Conservation (phyloP, 2,888 invertebrate genomes). For the Eulithis testata region DNA sequence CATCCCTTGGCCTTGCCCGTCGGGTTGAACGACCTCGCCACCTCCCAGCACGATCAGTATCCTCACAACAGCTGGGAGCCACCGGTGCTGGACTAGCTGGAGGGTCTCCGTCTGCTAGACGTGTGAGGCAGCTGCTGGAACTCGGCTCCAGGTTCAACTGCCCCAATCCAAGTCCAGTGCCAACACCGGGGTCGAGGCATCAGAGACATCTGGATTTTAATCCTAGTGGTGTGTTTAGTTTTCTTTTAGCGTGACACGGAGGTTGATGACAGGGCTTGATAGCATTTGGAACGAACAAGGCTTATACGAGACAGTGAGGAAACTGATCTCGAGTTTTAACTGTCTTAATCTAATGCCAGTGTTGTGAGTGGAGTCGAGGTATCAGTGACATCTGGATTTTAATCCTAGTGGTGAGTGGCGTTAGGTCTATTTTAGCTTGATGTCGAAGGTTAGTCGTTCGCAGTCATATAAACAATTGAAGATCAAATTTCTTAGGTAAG, state of each 20-base stretch:
- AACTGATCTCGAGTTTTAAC: slow-evolving; percentile 85
- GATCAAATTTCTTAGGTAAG: too few species aligned
- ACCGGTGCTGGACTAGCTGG: slow-evolving; percentile 59
- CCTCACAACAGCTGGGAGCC: slow-evolving; percentile 88
- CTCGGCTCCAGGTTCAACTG: slow-evolving; percentile 85
- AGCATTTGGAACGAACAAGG: too few species aligned
- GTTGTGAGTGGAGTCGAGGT: slow-evolving; percentile 91
- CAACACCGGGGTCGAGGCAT: slow-evolving; percentile 91
- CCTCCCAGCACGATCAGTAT: slow-evolving; percentile 90
- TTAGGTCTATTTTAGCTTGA: not conserved
- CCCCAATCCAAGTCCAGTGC: slow-evolving; percentile 89
- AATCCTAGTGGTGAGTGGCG: slow-evolving; percentile 90
- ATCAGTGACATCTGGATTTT: slow-evolving; percentile 93
- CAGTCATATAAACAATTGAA: not conserved
- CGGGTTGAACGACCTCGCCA: slow-evolving; percentile 81
- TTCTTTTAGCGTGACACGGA: not conserved
- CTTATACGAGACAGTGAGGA: slow-evolving; percentile 51
- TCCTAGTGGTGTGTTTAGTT: slow-evolving; percentile 87
- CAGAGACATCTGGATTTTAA: slow-evolving; percentile 94
- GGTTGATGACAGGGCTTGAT: not conserved
- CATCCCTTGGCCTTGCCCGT: slow-evolving; percentile 81
- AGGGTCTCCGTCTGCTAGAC: slow-evolving; percentile 90
- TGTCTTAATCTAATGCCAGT: slow-evolving; percentile 89
- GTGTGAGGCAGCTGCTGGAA: slow-evolving; percentile 92
- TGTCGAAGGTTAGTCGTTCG: not conserved